These are phyloP conservation scores for Ranitomeya variabilis DNA, from an alignment of 2,113 vertebrate genomes.

Conservation along the genomic window DNA sequence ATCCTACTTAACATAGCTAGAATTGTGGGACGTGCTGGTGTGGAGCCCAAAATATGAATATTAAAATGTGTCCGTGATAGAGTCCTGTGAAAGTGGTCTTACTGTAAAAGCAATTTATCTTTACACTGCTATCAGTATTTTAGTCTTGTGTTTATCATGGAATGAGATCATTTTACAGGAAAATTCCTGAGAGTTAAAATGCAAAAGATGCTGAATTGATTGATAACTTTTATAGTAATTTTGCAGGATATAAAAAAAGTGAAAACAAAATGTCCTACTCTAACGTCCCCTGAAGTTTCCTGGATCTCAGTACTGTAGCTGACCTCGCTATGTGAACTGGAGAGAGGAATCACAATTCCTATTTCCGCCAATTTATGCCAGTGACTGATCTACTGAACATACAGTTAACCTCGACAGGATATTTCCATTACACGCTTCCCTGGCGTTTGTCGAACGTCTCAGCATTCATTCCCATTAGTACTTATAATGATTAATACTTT, in stretches of 20 bases:
- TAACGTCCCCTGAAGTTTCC: constrained; percentile 10
- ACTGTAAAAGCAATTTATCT: not conserved
- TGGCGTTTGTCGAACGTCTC: constrained; percentile 47
- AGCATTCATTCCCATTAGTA: constrained; percentile 37
- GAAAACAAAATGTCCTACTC: not conserved
- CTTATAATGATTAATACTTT: constrained; percentile 54
- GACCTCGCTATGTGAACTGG: constrained; percentile 37
- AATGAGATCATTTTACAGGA: not conserved
- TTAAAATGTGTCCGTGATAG: not conserved
- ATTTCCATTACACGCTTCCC: constrained; percentile 56
- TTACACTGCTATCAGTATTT: not conserved
- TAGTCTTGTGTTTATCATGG: not conserved
- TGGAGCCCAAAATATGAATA: no score
- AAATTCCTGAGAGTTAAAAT: not conserved
- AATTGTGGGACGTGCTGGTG: no score
- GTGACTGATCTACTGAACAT: constrained; percentile 39
- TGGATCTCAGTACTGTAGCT: constrained; percentile 6
- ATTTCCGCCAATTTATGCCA: constrained; percentile 32
- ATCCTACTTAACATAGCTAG: no score
- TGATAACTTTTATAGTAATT: not conserved
- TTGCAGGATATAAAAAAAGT: not conserved
- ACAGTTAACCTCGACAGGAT: constrained; percentile 35
- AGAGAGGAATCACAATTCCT: constrained; percentile 29
- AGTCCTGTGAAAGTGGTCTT: not conserved
- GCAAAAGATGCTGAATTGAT: not conserved